These are phyloP conservation scores for Drosophila navojoa DNA, from an alignment of 1,140 invertebrate species.

Conservation along the genomic window DNA sequence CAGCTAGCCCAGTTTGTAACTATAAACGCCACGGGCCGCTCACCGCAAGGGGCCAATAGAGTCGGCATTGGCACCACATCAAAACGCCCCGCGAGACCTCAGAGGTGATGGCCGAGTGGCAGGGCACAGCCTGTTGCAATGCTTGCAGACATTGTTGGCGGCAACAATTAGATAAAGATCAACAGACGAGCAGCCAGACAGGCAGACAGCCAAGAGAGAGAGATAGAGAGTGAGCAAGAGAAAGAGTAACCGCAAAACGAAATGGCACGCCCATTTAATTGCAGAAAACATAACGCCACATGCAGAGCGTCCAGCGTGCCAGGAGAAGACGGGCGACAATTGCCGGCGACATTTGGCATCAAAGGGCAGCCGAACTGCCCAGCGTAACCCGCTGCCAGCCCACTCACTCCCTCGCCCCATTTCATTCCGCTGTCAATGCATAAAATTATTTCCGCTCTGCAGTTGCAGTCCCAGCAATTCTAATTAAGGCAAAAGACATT, in stretches of 20 bases:
- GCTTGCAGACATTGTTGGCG: slow-evolving; percentile 51
- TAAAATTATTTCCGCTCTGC: slow-evolving; percentile 77
- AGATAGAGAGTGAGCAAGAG: slow-evolving; percentile 8
- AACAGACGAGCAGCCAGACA: slow-evolving; percentile 53
- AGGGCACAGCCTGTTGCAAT: slow-evolving; percentile 39
- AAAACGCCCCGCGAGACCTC: slow-evolving; percentile 38
- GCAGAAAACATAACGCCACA: slow-evolving; percentile 73
- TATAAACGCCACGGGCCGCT: slow-evolving; percentile 28
- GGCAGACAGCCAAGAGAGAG: background rate
- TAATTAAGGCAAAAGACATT: slow-evolving; percentile 82
- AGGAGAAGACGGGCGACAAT: slow-evolving; percentile 58
- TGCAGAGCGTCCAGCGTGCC: slow-evolving; percentile 30
- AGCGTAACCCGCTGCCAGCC: slow-evolving; percentile 4
- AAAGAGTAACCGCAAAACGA: slow-evolving; percentile 63
- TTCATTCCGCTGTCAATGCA: slow-evolving; percentile 52
- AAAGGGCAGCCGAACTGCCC: slow-evolving; percentile 67
- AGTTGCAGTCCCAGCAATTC: slow-evolving; percentile 62
- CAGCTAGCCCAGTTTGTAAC: slow-evolving; percentile 32
- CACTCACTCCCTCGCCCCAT: background rate
- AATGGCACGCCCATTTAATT: slow-evolving; percentile 80
- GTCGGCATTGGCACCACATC: slow-evolving; percentile 51
- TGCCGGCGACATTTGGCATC: slow-evolving; percentile 79
- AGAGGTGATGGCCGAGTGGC: slow-evolving; percentile 32
- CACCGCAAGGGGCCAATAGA: slow-evolving; percentile 15
- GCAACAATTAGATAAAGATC: slow-evolving; percentile 77